Evolutionary conservation across 2,113 vertebrate species (phyloP).

Genomic region (Datnioides undecimradiatus): DNA sequence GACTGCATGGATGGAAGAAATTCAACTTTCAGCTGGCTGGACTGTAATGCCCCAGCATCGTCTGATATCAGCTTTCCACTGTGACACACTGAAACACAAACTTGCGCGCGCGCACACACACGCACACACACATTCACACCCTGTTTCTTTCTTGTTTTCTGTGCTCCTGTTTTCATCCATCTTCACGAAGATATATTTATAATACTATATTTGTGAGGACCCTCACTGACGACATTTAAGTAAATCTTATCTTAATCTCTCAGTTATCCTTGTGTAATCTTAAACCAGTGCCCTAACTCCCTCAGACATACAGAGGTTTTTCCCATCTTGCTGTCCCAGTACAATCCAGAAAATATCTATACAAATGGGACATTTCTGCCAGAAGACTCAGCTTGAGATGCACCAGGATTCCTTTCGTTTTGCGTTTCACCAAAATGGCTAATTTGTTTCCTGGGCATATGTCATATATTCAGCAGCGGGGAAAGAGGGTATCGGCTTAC

Average conservation of each 20-base stretch:
- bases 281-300: not conserved
- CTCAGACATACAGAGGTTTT: not conserved
- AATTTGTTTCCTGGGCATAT: slow-evolving; percentile 70
- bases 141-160: not conserved
- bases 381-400: slow-evolving; percentile 22
- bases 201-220: not conserved
- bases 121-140: not conserved
- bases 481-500: slow-evolving; percentile 64
- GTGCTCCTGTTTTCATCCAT: no score
- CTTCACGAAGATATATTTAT: not conserved
- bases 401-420: slow-evolving; percentile 40
- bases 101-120: not conserved
- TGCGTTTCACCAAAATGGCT: slow-evolving; percentile 40
- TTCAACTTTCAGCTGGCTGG: slow-evolving; percentile 50
- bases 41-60: not conserved
- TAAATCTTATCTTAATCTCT: not conserved
- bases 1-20: slow-evolving; percentile 45
- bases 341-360: not conserved
- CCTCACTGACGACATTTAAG: not conserved
- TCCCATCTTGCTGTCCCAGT: not conserved
- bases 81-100: not conserved
- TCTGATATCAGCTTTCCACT: slow-evolving; percentile 42
- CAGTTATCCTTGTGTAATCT: not conserved
- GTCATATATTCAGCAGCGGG: slow-evolving; percentile 59
- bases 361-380: not conserved